Conservation (phyloP, 2,888 invertebrate species). For the Sinhomidia bicolor region DNA sequence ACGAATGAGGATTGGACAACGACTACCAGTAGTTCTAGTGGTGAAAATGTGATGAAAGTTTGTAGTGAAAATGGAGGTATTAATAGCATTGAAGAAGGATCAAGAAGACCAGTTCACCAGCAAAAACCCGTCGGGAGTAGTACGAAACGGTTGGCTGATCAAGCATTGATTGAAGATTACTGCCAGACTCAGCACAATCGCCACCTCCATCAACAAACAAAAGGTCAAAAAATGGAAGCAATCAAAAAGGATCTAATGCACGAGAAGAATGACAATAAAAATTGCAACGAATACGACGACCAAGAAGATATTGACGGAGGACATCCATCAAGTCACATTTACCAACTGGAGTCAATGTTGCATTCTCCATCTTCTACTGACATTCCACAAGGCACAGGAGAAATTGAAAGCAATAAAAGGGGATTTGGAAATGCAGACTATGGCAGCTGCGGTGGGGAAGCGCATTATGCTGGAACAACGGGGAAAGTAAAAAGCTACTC, state of each 20-base stretch:
- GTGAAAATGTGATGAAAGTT: conserved; percentile 13
- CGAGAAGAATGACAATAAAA: background rate
- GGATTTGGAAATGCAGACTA: background rate
- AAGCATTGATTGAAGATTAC: conserved; percentile 52
- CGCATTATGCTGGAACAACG: background rate
- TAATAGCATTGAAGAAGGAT: background rate
- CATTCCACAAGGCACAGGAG: background rate
- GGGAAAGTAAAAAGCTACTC: background rate
- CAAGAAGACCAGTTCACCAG: background rate
- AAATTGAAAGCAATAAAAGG: background rate
- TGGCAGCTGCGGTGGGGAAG: background rate
- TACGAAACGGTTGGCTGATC: conserved; percentile 49
- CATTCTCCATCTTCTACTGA: background rate
- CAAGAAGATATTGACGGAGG: background rate
- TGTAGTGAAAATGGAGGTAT: background rate
- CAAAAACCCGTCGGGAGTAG: conserved; percentile 34
- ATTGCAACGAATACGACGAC: background rate
- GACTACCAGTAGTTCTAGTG: background rate
- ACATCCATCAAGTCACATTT: conserved; percentile 31
- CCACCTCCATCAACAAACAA: background rate
- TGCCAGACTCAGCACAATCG: background rate
- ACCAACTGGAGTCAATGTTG: background rate
- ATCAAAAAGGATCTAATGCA: background rate
- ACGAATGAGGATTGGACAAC: conserved; percentile 23
- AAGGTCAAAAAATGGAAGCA: background rate